A percentile compares a stretch with the other conserved stretches of the same genome.
Evolutionary conservation across 2,113 vertebrate genomes (phyloP).

Genomic region (Opisthocomus hoazin): DNA sequence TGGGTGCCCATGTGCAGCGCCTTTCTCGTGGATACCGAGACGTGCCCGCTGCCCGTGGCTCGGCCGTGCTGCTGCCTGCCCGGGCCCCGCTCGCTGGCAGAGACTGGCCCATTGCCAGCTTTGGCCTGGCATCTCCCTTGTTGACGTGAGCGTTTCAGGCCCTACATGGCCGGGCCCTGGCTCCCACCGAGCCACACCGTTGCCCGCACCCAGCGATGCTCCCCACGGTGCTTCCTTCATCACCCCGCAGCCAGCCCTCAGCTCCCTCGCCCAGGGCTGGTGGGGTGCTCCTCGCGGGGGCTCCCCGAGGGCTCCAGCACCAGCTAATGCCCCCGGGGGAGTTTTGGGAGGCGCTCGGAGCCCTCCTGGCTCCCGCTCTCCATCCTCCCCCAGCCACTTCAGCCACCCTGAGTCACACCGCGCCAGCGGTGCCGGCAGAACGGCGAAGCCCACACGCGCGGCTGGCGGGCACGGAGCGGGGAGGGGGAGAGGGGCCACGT

Average conservation of each 20-base stretch:
- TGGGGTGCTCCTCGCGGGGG: accelerated
- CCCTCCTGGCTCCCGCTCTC: not conserved
- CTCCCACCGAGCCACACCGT: not conserved
- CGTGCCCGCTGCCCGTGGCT: accelerated
- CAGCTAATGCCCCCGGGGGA: accelerated
- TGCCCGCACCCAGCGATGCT: accelerated
- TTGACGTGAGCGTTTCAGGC: not conserved
- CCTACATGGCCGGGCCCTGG: not conserved
- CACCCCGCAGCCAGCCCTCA: not conserved
- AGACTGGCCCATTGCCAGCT: not conserved
- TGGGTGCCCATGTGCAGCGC: accelerated
- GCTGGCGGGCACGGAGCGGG: not conserved
- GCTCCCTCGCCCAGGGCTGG: not conserved
- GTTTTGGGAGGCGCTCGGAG: not conserved
- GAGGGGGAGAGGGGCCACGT: not conserved
- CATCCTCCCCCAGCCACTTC: not conserved
- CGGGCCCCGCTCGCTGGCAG: accelerated
- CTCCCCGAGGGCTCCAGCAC: not conserved
- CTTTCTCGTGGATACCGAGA: accelerated
- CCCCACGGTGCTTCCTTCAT: not conserved
- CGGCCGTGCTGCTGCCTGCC: accelerated
- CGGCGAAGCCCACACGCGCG: accelerated
- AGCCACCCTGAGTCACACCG: accelerated
- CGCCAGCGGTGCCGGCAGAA: not conserved
- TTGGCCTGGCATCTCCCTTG: not conserved